Base-by-base conservation (phyloP, 2,113 vertebrate species). In the Polypterus senegalus region DNA sequence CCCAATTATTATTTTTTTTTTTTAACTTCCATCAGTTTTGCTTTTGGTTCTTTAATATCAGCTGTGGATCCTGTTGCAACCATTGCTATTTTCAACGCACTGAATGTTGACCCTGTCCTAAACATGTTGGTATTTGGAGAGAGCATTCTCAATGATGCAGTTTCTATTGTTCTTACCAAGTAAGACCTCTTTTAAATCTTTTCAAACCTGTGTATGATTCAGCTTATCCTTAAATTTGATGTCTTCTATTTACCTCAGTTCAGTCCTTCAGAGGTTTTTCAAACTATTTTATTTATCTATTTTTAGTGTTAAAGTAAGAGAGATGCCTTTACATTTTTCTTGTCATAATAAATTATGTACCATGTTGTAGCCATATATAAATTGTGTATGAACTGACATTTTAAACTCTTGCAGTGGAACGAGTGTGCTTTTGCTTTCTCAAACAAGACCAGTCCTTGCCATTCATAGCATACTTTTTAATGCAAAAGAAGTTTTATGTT, bases 51-150 rank as follows among this genome's bases (percentile, higher is more conserved):
- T 46, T 79, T 99, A n/a, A 99, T 99, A 76, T 99, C 95, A 7
- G 96, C 96, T 0, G 96, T 99, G 46, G 96, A 99, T 61, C 96
- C 96, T 0, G 96, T 99, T 52, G 96, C 96, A 46, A 99, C 96
- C 47, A 99, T 99, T 55, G 96, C 96, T 47, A 99, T 99, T 79
- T 99, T 99, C 76, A 99, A 97, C 9, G 96, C 96, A 1, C 91
- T 99, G 48, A 97, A 97, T 1, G 91, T 99, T 71, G 95, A 99
- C 80, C 96, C 96, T 0, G 96, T 98, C 55, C 92, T 99, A 55
- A 95, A 98, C 77, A 99, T 99, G 96, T 67, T 99, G 81, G 96
- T 99, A 66, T 99, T 98, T 65, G 95, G 96, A 44, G 96, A 99
- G 75, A 99, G 95, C 71, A 99, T 99, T 72, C 91, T 98, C 66